Percentiles rank a stretch among this genome's conserved stretches.
These are phyloP conservation scores for Mallotus villosus DNA, from an alignment of 2,797 vertebrate species.

Conservation along the genomic window DNA sequence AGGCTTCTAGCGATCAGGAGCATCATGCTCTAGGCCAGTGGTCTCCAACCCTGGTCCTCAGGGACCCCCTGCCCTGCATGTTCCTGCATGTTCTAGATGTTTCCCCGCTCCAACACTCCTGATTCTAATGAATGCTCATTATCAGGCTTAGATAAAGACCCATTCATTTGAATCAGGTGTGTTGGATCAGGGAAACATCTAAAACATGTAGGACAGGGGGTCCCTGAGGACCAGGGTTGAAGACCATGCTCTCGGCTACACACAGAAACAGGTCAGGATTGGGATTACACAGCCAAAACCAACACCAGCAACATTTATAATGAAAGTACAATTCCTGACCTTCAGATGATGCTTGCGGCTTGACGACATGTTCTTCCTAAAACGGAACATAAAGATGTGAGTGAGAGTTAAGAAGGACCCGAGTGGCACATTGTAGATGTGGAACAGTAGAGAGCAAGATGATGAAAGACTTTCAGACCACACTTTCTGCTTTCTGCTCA, in stretches of 20 bases:
- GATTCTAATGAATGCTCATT: too few species aligned
- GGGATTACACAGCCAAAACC: background rate
- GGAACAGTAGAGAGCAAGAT: background rate
- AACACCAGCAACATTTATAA: background rate
- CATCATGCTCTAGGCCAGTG: conserved; percentile 78
- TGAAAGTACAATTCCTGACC: conserved; percentile 25
- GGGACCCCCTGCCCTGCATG: too few species aligned
- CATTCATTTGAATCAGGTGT: too few species aligned
- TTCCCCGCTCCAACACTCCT: too few species aligned
- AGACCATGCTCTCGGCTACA: conserved; percentile 75
- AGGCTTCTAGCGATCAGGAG: conserved; percentile 60
- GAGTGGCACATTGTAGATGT: background rate
- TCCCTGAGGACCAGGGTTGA: too few species aligned
- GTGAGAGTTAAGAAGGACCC: background rate
- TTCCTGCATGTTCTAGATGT: too few species aligned
- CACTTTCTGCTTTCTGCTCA: background rate
- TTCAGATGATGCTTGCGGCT: conserved; percentile 80
- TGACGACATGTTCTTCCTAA: conserved; percentile 79
- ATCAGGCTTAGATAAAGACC: too few species aligned
- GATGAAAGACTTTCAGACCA: too few species aligned
- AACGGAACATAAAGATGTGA: background rate
- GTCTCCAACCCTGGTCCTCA: too few species aligned
- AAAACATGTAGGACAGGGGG: too few species aligned
- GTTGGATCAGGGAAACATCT: too few species aligned
- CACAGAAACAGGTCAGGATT: background rate